Percentiles rank a stretch among this genome's conserved stretches.
phyloP scores from a whole-genome alignment of 2,113 vertebrate species.

The Formicarius rufipectus region DNA sequence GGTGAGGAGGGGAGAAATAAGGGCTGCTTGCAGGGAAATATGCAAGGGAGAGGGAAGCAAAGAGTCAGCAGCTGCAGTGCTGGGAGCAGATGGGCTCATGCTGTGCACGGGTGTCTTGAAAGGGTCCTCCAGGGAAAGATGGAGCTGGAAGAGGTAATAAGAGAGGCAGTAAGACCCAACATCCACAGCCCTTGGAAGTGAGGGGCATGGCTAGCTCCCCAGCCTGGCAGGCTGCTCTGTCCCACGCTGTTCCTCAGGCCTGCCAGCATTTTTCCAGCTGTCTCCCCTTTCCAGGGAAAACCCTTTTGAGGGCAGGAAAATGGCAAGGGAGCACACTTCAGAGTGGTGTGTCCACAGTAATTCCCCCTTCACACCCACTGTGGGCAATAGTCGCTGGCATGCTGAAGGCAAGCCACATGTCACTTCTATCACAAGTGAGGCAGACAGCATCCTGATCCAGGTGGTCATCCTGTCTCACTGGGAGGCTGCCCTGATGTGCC shows the following conservation, averaged over 20 bases:
- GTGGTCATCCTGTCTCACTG: background rate
- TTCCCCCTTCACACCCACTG: background rate
- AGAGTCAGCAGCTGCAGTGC: background rate
- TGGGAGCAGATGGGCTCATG: background rate
- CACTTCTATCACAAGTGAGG: background rate
- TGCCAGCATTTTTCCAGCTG: background rate
- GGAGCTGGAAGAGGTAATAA: background rate
- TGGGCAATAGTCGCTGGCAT: accelerated
- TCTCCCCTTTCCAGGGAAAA: background rate
- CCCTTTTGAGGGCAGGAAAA: background rate
- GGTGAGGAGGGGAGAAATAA: background rate
- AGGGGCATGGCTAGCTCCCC: accelerated
- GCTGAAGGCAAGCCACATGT: background rate
- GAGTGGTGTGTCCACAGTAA: background rate
- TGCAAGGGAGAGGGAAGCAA: background rate
- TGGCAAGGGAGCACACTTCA: background rate
- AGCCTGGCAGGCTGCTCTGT: background rate
- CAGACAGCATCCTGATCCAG: background rate
- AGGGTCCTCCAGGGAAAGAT: background rate
- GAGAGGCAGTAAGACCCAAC: background rate
- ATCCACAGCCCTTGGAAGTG: background rate
- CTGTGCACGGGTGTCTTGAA: background rate
- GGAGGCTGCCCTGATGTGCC: background rate
- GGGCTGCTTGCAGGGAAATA: background rate
- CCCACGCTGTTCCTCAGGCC: background rate